A percentile compares a stretch with the other conserved stretches of the same genome.
phyloP scores from a whole-genome alignment of 2,797 vertebrate species.

The Muscicapa comitata region DNA sequence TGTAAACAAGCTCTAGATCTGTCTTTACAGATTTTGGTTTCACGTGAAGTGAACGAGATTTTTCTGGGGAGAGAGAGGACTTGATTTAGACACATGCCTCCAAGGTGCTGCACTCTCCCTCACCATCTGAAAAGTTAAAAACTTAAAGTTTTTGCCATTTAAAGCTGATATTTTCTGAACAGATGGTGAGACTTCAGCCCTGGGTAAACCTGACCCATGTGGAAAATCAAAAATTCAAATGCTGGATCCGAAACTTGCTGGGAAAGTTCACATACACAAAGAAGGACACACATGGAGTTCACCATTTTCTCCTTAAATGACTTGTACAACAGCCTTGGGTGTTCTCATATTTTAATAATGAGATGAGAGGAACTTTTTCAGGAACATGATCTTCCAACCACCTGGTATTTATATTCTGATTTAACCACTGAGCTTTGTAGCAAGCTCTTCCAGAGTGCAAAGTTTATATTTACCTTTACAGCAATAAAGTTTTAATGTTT shows the following conservation, averaged over 20 bases:
- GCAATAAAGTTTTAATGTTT: background rate
- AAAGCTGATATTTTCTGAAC: background rate
- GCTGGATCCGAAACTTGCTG: background rate
- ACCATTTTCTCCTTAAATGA: background rate
- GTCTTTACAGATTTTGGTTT: background rate
- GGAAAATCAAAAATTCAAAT: slow-evolving; percentile 27
- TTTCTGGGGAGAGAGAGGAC: background rate
- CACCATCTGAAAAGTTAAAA: background rate
- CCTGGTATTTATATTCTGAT: background rate
- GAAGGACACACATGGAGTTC: background rate
- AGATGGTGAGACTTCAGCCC: slow-evolving; percentile 16
- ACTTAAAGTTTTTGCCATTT: background rate
- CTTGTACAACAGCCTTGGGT: background rate
- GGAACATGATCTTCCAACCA: background rate
- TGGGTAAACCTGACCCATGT: background rate
- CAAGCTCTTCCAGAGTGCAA: background rate
- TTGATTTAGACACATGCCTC: background rate
- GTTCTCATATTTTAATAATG: background rate
- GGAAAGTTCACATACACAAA: background rate
- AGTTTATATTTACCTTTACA: background rate
- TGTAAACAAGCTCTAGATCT: background rate
- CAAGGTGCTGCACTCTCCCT: background rate
- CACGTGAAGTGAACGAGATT: background rate
- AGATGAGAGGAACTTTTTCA: background rate
- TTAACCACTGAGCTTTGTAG: background rate